phyloP scores from a whole-genome alignment of 1,140 invertebrate genomes.

The Eurosta solidaginis region DNA sequence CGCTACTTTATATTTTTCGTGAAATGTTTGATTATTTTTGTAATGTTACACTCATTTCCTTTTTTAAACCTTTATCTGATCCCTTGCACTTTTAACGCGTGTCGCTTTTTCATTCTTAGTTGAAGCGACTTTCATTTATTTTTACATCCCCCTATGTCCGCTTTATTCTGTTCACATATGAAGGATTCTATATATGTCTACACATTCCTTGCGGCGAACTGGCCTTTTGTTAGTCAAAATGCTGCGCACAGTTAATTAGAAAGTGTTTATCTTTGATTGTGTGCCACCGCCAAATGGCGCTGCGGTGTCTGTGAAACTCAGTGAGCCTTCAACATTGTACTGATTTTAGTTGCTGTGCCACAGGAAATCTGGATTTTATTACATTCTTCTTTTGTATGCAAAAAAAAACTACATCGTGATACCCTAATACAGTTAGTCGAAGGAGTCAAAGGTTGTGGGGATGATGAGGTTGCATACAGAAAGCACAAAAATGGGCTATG shows the following conservation, averaged over 20 bases:
- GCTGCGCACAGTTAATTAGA: slow-evolving; percentile 12
- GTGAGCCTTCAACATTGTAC: no score
- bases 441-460: no score
- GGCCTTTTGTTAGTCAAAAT: slow-evolving; percentile 3
- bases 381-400: neutral
- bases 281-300: neutral
- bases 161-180: neutral
- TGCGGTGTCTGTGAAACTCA: neutral
- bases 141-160: no score
- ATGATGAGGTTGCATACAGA: no score
- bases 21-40: neutral
- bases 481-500: neutral
- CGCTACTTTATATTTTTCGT: no score
- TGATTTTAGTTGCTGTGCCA: neutral
- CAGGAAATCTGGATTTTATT: neutral
- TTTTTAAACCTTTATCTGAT: neutral
- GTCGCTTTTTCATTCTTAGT: neutral
- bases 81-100: neutral
- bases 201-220: neutral
- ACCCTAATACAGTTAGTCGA: no score
- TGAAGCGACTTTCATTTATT: neutral
- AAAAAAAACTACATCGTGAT: neutral
- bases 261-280: slow-evolving; percentile 12
- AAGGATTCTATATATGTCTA: neutral
- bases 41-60: neutral